Evolutionary conservation across 2,888 invertebrate genomes (phyloP), one percentile per base, ranked within the genome.

Genomic region (Pollenia griseotomentosa): DNA sequence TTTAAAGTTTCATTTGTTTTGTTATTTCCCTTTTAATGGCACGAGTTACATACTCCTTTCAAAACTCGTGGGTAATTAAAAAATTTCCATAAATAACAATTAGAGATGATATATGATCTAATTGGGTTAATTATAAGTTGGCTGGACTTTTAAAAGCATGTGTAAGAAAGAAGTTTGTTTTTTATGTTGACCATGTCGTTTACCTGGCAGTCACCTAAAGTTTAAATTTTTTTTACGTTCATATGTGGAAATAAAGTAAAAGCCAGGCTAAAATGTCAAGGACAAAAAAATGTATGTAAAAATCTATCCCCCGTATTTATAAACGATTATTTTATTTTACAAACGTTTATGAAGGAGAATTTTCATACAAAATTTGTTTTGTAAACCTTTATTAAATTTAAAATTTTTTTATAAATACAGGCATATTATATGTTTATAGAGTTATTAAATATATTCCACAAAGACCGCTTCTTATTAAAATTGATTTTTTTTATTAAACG

Each of bases 101-200:
- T 87, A 84, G 70, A 71, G 59, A 73, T 83, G 86, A 77, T 80
- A 80, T 80, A 77, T 40, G 79, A 63, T 66, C 48, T 79, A 86
- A 86, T 86, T 86, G 83, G 79, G 79, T 86, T 86, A 86, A 86
- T 83, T 83, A 83, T 70, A 79, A 79, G 73, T 83, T 83, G 83
- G 79, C 86, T 86, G 83, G 86, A 83, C 83, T 75, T 46, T 71
- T 61, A 75, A 73, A 44, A 70, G 44, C 40, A 68, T 83, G 59
- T 57, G 46, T 12, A 55, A 53, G 16, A 12, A 46, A 23, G 46
- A 74, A 11, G 57, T 23, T 40, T 63, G 53, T 51, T 55, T 51
- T 42, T 7, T n/a, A 33, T 70, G 61, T 42, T 51, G 46, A 61
- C 5, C 33, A 63, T 74, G 61, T 53, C 42, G 59, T 59, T 82